A percentile compares a stretch with the other conserved stretches of the same genome.
These are phyloP conservation scores for Anguilla pacifica DNA, from an alignment of 2,797 vertebrate species.

Conservation along the genomic window DNA sequence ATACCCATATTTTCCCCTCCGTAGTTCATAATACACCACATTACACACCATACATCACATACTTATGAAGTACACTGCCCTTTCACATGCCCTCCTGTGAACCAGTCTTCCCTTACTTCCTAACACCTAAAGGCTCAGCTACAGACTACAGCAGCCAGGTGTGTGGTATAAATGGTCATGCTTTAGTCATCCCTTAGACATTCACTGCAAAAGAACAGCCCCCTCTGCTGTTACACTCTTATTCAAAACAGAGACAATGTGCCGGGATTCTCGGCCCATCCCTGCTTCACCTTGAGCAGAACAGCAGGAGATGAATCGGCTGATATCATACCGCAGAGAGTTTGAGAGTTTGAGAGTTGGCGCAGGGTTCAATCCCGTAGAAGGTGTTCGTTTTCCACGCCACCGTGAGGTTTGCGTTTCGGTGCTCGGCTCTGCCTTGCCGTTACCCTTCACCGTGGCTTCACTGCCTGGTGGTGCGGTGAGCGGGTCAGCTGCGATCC, in stretches of 20 bases:
- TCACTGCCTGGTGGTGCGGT: neutral
- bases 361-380: neutral
- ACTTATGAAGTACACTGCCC: neutral
- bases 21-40: neutral
- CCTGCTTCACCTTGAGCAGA: neutral
- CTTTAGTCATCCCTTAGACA: neutral
- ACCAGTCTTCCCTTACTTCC: neutral
- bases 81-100: neutral
- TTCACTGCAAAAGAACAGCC: neutral
- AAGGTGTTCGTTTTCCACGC: neutral
- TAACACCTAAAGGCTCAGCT: neutral
- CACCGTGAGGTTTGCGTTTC: neutral
- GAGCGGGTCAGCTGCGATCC: conserved; percentile 32
- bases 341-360: neutral
- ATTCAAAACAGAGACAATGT: neutral
- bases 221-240: neutral
- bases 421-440: neutral
- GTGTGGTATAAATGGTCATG: neutral
- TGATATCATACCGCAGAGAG: neutral
- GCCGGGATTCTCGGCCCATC: neutral
- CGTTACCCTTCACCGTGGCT: neutral
- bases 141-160: neutral
- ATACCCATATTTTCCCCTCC: neutral
- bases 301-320: neutral
- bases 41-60: neutral